Percentiles rank a stretch among this genome's conserved stretches.
Evolutionary conservation across 2,797 vertebrate genomes (phyloP).

Genomic region (Austrolebias charrua): DNA sequence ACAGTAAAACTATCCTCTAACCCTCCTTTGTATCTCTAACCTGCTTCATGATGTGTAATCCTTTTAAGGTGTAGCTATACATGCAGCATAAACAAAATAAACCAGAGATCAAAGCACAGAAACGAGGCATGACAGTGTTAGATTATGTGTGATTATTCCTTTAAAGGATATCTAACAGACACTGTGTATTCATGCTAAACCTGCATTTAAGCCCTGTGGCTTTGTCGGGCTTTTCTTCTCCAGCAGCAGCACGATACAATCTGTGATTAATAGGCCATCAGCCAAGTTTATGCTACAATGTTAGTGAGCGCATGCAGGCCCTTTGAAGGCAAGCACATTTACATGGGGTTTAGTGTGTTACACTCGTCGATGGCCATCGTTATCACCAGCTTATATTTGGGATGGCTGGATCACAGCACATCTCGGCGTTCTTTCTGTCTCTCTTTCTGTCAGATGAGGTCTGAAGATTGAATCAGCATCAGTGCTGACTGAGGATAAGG

Average conservation of each 20-base stretch:
- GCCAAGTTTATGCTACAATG: conserved; percentile 25
- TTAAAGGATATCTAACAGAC: conserved; percentile 27
- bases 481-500: background rate
- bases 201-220: conserved; percentile 41
- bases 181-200: conserved; percentile 42
- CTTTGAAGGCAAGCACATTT: conserved; percentile 14
- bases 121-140: conserved; percentile 15
- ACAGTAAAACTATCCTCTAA: too few species aligned
- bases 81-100: conserved; percentile 4
- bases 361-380: conserved; percentile 10
- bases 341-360: conserved; percentile 33
- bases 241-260: conserved; percentile 30
- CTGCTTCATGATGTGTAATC: too few species aligned
- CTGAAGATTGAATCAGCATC: conserved; percentile 9
- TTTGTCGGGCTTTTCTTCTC: conserved; percentile 49
- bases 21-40: too few species aligned
- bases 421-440: background rate
- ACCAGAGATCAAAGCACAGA: conserved; percentile 4
- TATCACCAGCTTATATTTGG: conserved; percentile 17
- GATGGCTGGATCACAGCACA: conserved; percentile 18
- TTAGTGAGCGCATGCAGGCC: background rate
- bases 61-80: background rate
- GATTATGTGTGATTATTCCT: conserved; percentile 39
- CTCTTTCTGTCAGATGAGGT: background rate
- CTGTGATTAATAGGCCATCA: conserved; percentile 29